Conservation (phyloP, 2,797 vertebrate genomes). For the Typhlichthys subterraneus region DNA sequence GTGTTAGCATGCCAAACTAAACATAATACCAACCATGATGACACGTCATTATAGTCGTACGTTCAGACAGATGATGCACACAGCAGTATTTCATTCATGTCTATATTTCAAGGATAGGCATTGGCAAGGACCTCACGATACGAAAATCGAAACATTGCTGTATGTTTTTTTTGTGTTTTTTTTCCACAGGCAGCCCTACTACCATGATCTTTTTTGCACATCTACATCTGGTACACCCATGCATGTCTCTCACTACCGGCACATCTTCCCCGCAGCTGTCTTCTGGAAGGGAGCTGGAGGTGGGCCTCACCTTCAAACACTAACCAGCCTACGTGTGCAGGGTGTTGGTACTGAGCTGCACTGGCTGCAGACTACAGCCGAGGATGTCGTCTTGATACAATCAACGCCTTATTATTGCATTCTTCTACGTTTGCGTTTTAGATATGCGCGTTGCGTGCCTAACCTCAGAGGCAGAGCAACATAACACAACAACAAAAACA, state of each 20-base stretch:
- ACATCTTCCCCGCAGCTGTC: constrained; percentile 37
- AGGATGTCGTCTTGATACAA: neutral
- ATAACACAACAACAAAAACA: neutral
- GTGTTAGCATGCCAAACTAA: neutral
- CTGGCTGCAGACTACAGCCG: neutral
- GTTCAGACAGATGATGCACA: too few relatives aligned
- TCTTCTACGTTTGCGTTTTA: too few relatives aligned
- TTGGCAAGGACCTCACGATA: too few relatives aligned
- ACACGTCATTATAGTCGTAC: too few relatives aligned
- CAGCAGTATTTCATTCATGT: too few relatives aligned
- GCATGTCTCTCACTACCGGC: constrained; percentile 36
- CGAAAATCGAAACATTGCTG: neutral
- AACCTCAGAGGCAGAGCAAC: neutral
- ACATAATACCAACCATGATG: too few relatives aligned
- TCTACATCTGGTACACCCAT: constrained; percentile 24
- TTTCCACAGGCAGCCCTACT: neutral
- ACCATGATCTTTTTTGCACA: neutral
- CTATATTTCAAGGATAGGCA: too few relatives aligned
- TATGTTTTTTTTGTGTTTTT: neutral
- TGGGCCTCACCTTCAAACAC: constrained; percentile 58
- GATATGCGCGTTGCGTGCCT: too few relatives aligned
- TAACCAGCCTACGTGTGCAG: constrained; percentile 44
- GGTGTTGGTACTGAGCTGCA: constrained; percentile 36
- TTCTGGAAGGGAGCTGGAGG: constrained; percentile 52
- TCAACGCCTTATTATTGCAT: neutral